phyloP scores from a whole-genome alignment of 2,797 vertebrate species.

The Mus caroli region DNA sequence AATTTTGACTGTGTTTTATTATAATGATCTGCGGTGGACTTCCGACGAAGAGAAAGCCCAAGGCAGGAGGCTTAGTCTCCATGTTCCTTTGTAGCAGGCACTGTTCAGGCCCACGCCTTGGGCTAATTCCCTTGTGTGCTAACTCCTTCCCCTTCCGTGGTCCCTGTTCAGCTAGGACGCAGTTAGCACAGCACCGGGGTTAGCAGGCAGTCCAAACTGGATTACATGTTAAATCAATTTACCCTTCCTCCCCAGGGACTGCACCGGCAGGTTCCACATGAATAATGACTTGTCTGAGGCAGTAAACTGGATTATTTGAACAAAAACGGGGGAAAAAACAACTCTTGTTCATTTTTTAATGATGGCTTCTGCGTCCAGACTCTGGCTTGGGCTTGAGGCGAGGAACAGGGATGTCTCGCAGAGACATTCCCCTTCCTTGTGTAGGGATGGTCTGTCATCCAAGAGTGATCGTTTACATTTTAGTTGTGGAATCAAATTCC shows the following conservation, averaged over 20 bases:
- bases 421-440: no score
- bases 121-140: slow-evolving; percentile 19
- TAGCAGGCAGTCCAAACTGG: slow-evolving; percentile 86
- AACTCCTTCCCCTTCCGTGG: background rate
- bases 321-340: slow-evolving; percentile 74
- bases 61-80: fast-evolving
- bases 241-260: slow-evolving; percentile 85
- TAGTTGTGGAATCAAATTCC: background rate
- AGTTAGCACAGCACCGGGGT: slow-evolving; percentile 83
- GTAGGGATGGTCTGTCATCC: background rate
- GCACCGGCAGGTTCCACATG: slow-evolving; percentile 84
- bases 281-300: slow-evolving; percentile 88
- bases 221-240: slow-evolving; percentile 90
- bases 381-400: background rate
- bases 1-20: background rate
- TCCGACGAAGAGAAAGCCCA: background rate
- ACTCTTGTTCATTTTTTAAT: slow-evolving; percentile 79
- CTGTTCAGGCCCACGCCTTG: fast-evolving
- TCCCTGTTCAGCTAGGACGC: slow-evolving; percentile 69
- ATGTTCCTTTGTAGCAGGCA: background rate
- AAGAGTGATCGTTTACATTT: background rate
- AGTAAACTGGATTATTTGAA: slow-evolving; percentile 87
- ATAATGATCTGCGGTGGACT: background rate
- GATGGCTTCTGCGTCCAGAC: slow-evolving; percentile 79
- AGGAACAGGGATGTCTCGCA: background rate